phyloP scores from a whole-genome alignment of 1,140 invertebrate genomes.

The Portunus trituberculatus region DNA sequence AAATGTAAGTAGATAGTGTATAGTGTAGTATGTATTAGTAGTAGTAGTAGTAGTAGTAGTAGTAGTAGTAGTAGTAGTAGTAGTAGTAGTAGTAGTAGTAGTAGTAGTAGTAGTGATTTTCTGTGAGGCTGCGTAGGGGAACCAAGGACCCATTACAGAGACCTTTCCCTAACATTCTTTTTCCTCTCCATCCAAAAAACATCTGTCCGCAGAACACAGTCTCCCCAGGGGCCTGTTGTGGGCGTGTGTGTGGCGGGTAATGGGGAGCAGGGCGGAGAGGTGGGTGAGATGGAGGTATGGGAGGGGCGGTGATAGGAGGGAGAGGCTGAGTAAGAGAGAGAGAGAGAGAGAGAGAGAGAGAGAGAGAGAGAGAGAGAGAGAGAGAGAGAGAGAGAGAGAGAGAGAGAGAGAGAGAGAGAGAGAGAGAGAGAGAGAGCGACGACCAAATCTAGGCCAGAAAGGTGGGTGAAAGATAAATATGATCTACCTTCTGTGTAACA shows the following conservation, averaged over 20 bases:
- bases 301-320: neutral
- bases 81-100: conserved; percentile 23
- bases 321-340: neutral
- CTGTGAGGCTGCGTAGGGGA: neutral
- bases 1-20: no score
- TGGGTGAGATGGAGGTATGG: neutral
- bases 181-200: neutral
- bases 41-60: neutral
- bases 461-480: neutral
- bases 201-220: neutral
- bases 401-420: neutral
- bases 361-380: neutral
- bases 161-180: neutral
- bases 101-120: neutral
- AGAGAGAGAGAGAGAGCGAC: neutral
- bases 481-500: neutral
- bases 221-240: neutral
- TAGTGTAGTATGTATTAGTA: no score
- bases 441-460: neutral
- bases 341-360: neutral
- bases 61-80: neutral
- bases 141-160: neutral
- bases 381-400: neutral
- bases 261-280: neutral
- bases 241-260: neutral